phyloP scores from a whole-genome alignment of 1,140 invertebrate genomes.

The Vanessa tameamea region DNA sequence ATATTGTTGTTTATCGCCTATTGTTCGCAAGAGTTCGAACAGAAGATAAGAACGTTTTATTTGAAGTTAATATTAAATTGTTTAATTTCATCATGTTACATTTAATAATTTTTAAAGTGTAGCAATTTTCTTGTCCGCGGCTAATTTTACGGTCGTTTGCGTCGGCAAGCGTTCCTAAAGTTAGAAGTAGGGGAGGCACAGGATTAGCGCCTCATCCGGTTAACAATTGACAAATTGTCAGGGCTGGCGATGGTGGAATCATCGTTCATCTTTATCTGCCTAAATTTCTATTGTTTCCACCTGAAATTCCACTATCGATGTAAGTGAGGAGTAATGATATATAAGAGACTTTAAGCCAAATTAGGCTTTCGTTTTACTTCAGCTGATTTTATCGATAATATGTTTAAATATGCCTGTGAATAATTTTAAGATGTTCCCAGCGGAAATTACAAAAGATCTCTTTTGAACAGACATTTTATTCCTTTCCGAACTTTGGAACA shows the following conservation, averaged over 20 bases:
- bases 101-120: slow-evolving; percentile 22
- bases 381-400: too few relatives aligned
- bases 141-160: slow-evolving; percentile 29
- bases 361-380: too few relatives aligned
- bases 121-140: slow-evolving; percentile 23
- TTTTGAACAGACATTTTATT: too few relatives aligned
- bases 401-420: too few relatives aligned
- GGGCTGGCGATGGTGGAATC: slow-evolving; percentile 32
- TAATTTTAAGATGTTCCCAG: too few relatives aligned
- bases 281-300: slow-evolving; percentile 9
- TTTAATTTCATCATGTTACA: slow-evolving; percentile 1
- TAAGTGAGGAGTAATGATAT: too few relatives aligned
- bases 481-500: too few relatives aligned
- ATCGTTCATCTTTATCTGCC: neutral
- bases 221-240: slow-evolving; percentile 69
- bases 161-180: slow-evolving; percentile 55
- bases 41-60: too few relatives aligned
- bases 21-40: too few relatives aligned
- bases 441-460: too few relatives aligned
- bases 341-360: too few relatives aligned
- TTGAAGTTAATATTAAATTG: neutral
- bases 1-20: too few relatives aligned
- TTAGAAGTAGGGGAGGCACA: slow-evolving; percentile 63
- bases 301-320: neutral
- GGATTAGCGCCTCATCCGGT: slow-evolving; percentile 70